Evolutionary conservation across 2,888 invertebrate genomes (phyloP).

Genomic region (Horisme vitalbata): DNA sequence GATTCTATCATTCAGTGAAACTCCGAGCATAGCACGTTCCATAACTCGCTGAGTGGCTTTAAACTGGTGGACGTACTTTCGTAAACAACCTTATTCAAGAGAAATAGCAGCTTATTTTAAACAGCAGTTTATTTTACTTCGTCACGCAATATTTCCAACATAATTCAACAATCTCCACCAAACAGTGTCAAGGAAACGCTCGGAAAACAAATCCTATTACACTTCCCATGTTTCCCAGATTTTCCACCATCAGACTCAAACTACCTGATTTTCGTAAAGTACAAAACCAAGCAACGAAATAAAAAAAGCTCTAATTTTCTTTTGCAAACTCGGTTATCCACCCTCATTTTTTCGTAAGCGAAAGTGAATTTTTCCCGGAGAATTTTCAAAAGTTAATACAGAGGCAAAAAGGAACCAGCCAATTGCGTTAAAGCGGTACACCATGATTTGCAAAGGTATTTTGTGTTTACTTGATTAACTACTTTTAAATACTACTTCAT

Average conservation of each 20-base stretch:
- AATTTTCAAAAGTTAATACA: slow-evolving; percentile 43
- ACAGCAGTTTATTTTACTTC: too few relatives aligned
- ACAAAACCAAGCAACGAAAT: slow-evolving; percentile 28
- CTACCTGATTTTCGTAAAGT: slow-evolving; percentile 18
- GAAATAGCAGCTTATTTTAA: too few relatives aligned
- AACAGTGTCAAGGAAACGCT: slow-evolving; percentile 3
- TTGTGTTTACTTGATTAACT: too few relatives aligned
- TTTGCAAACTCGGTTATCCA: slow-evolving; percentile 39
- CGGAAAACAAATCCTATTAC: slow-evolving; percentile 22
- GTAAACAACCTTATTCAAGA: too few relatives aligned
- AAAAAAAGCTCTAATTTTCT: slow-evolving; percentile 41
- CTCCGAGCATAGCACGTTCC: too few relatives aligned
- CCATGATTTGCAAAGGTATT: too few relatives aligned
- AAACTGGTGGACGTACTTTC: too few relatives aligned
- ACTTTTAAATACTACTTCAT: too few relatives aligned
- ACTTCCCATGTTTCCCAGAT: slow-evolving; percentile 12
- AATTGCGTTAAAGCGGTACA: slow-evolving; percentile 29
- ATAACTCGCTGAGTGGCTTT: too few relatives aligned
- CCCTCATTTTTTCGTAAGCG: slow-evolving; percentile 29
- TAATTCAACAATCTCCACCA: slow-evolving; percentile 12
- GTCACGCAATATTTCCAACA: too few relatives aligned
- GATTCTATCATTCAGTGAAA: too few relatives aligned
- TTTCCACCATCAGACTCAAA: slow-evolving; percentile 14
- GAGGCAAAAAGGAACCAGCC: slow-evolving; percentile 31
- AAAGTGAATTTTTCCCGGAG: slow-evolving; percentile 38